Conservation (phyloP, 2,888 invertebrate species). For the Lasioglossum villosulum region DNA sequence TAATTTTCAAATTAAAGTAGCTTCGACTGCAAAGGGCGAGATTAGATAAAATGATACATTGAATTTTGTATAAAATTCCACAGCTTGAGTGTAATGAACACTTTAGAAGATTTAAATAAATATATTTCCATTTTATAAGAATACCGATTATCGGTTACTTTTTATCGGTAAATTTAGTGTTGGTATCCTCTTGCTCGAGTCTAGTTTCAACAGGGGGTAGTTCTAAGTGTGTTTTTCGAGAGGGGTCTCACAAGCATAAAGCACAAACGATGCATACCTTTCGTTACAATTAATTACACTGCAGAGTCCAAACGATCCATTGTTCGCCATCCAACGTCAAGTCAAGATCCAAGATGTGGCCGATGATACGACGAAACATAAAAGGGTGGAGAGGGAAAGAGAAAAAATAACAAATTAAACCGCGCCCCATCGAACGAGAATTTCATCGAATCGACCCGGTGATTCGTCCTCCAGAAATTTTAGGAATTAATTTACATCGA, state of each 20-base stretch:
- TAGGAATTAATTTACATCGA: not conserved
- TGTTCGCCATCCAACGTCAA: constrained; percentile 33
- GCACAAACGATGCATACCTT: constrained; percentile 69
- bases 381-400: constrained; percentile 23
- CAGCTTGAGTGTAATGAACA: not conserved
- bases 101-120: not conserved
- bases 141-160: no score
- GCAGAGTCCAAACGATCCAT: constrained; percentile 40
- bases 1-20: no score
- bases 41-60: not conserved
- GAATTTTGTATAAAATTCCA: not conserved
- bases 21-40: not conserved
- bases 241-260: constrained; percentile 47
- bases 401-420: constrained; percentile 16
- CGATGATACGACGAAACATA: constrained; percentile 10
- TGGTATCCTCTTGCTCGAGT: not conserved
- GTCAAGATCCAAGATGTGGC: constrained; percentile 19
- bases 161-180: not conserved
- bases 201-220: not conserved
- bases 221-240: constrained; percentile 16
- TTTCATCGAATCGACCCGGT: not conserved
- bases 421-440: not conserved
- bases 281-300: constrained; percentile 60
- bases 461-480: not conserved
- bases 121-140: not conserved